Percentiles rank a stretch among this genome's conserved stretches.
These are phyloP conservation scores for Eretmocerus hayati DNA, from an alignment of 2,888 invertebrate species.

Conservation along the genomic window DNA sequence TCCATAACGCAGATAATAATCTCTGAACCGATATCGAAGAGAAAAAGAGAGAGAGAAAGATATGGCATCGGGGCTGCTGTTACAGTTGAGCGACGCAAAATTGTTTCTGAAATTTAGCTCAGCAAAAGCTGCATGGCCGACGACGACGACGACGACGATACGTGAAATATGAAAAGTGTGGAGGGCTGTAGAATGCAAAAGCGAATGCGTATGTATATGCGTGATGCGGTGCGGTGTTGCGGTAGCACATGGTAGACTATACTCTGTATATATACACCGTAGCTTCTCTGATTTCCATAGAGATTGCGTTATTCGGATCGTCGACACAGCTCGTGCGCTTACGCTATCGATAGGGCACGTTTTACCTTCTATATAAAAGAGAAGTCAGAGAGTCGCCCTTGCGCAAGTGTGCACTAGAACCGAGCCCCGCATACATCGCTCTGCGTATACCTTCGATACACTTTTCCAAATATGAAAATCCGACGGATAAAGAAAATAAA, in stretches of 20 bases:
- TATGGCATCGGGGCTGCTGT: neutral
- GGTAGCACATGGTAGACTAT: too few species aligned
- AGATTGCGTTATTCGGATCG: constrained; percentile 17
- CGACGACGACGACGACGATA: neutral
- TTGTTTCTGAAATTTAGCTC: constrained; percentile 14
- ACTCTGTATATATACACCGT: too few species aligned
- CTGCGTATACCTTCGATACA: too few species aligned
- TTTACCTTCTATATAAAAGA: neutral
- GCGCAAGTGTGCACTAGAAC: too few species aligned
- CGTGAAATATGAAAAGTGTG: too few species aligned
- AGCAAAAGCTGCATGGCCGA: neutral
- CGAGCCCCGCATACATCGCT: too few species aligned
- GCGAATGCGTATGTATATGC: too few species aligned
- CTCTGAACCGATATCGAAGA: neutral
- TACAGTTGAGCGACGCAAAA: constrained; percentile 3
- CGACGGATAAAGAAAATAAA: too few species aligned
- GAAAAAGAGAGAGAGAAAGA: neutral
- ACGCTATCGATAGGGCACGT: constrained; percentile 16
- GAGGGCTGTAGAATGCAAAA: too few species aligned
- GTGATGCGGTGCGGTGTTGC: too few species aligned
- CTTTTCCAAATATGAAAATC: too few species aligned
- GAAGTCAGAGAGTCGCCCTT: constrained; percentile 8
- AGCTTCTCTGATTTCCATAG: constrained; percentile 18
- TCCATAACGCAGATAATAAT: constrained; percentile 14
- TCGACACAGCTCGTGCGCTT: neutral